Evolutionary conservation across 2,113 vertebrate genomes (phyloP).

Genomic region (Saguinus midas): DNA sequence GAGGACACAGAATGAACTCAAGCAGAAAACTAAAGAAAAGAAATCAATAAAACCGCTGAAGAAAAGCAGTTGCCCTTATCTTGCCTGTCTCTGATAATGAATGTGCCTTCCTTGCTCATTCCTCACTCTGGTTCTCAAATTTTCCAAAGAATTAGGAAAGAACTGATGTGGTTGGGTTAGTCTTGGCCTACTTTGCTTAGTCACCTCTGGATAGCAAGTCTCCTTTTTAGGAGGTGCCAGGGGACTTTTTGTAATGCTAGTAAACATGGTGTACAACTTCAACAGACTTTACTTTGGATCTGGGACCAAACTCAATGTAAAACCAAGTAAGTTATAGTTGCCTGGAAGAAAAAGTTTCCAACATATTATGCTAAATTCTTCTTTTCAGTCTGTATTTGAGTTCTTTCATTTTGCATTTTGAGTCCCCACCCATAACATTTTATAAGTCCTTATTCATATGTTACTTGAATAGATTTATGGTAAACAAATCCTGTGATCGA

Average conservation of each 20-base stretch:
- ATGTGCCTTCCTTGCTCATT: slow-evolving; percentile 62
- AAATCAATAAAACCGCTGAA: slow-evolving; percentile 68
- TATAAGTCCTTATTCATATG: background rate
- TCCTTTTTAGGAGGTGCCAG: background rate
- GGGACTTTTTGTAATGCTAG: slow-evolving; percentile 67
- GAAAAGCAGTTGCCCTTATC: slow-evolving; percentile 70
- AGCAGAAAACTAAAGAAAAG: slow-evolving; percentile 68
- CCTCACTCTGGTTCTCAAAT: slow-evolving; percentile 48
- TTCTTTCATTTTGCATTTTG: background rate
- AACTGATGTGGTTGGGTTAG: background rate
- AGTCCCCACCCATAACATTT: background rate
- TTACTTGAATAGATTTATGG: background rate
- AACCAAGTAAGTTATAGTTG: slow-evolving; percentile 70
- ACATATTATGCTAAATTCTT: slow-evolving; percentile 6
- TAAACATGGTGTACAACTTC: background rate
- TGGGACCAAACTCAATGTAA: slow-evolving; percentile 71
- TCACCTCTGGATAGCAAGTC: background rate
- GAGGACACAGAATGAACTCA: slow-evolving; percentile 60
- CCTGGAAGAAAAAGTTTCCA: background rate
- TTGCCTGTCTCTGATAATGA: slow-evolving; percentile 71
- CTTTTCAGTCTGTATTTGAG: background rate
- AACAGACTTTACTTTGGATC: slow-evolving; percentile 33
- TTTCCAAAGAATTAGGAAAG: slow-evolving; percentile 46
- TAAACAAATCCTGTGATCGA: background rate
- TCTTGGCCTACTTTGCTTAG: background rate